These are phyloP conservation scores for Prolemur simus DNA, from an alignment of 2,113 vertebrate genomes.

Conservation along the genomic window DNA sequence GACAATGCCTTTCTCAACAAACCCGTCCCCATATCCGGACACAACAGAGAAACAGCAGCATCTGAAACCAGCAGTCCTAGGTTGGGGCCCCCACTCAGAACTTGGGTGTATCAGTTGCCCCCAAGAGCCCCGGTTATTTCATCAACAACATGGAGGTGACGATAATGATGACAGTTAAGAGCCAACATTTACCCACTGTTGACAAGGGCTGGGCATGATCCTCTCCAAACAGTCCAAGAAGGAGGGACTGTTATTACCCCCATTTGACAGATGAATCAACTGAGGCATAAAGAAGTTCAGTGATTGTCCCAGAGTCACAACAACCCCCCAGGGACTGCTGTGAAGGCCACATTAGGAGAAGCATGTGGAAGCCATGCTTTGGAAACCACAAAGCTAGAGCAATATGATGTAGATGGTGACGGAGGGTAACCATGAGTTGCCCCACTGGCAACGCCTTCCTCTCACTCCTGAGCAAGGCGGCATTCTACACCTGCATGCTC, in stretches of 20 bases:
- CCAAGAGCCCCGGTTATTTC: neutral
- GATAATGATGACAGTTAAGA: neutral
- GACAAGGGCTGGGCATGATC: neutral
- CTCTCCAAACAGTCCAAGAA: neutral
- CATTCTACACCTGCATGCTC: neutral
- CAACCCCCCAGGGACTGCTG: neutral
- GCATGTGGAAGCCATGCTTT: accelerated
- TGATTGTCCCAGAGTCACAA: neutral
- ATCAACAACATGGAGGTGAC: neutral
- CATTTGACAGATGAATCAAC: neutral
- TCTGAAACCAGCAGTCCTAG: neutral
- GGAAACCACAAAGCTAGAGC: neutral
- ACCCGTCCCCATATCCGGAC: accelerated
- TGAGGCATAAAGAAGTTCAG: neutral
- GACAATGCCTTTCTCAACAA: neutral
- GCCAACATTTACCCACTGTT: neutral
- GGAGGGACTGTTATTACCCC: neutral
- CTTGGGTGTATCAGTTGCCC: neutral
- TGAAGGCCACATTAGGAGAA: neutral
- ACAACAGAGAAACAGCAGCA: neutral
- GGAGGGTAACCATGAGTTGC: accelerated
- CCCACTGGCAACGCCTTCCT: accelerated
- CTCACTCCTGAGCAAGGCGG: neutral
- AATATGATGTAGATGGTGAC: accelerated
- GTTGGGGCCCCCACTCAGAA: neutral